Percentiles rank a stretch among this genome's conserved stretches.
Evolutionary conservation across 64 coral and sea anemone species (phyloP).

Genomic region (Actinia equina): DNA sequence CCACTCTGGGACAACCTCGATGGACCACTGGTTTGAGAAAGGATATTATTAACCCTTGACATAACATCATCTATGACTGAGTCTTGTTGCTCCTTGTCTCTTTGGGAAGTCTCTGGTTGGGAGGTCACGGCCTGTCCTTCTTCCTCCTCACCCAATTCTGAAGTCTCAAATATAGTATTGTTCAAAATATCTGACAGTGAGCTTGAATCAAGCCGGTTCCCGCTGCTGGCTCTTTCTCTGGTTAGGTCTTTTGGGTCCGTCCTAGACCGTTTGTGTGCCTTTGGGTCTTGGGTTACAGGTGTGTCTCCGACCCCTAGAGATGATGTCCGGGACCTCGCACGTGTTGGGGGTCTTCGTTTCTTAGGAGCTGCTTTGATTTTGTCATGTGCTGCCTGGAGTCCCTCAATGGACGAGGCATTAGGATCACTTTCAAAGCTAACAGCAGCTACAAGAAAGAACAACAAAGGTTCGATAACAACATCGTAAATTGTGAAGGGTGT

Average conservation of each 20-base stretch:
- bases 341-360: constrained; percentile 73
- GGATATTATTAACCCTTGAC: background rate
- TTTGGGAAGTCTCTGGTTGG: background rate
- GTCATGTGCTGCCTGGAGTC: constrained; percentile 72
- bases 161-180: constrained; percentile 26
- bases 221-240: background rate
- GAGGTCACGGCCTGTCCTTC: background rate
- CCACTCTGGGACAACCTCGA: background rate
- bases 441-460: constrained; percentile 53
- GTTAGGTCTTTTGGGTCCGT: constrained; percentile 38
- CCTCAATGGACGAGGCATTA: constrained; percentile 41
- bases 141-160: too few species aligned
- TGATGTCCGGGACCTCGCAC: constrained; percentile 23
- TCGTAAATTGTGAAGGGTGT: too few species aligned
- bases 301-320: constrained; percentile 7
- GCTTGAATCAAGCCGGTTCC: background rate
- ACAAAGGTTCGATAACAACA: too few species aligned
- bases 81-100: background rate
- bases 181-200: constrained; percentile 27
- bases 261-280: constrained; percentile 27
- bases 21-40: background rate
- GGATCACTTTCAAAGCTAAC: constrained; percentile 82
- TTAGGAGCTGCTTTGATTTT: constrained; percentile 79
- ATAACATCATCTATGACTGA: constrained; percentile 28
- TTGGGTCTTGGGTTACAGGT: constrained; percentile 14